phyloP scores from a whole-genome alignment of 37 sponge, comb jelly and placozoan species.

The Mnemiopsis leidyi region DNA sequence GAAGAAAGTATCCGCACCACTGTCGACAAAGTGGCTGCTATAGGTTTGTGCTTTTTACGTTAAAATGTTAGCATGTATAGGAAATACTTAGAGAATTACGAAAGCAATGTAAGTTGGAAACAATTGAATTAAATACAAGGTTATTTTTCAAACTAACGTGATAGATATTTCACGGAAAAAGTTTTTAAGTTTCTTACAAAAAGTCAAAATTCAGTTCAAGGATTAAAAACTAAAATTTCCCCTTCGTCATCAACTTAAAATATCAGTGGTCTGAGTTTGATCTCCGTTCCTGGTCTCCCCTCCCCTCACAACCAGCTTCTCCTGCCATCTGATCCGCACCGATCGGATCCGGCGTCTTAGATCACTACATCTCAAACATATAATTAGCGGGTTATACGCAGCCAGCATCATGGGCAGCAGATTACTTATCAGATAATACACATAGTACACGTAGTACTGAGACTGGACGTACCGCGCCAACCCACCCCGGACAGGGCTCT shows the following conservation, averaged over 20 bases:
- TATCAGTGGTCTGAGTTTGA: not conserved
- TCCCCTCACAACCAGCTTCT: not conserved
- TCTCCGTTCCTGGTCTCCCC: not conserved
- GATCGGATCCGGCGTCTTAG: not conserved
- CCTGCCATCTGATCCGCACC: not conserved
- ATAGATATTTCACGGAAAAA: too few species aligned
- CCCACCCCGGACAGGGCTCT: not conserved
- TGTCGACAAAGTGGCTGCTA: constrained; percentile 32
- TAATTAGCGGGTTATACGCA: not conserved
- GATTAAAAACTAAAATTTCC: too few species aligned
- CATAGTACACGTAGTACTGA: not conserved
- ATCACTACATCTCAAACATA: not conserved
- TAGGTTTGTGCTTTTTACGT: constrained; percentile 6
- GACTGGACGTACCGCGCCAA: not conserved
- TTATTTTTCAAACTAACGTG: too few species aligned
- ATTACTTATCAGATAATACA: not conserved
- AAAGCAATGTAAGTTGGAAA: too few species aligned
- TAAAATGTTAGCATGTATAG: too few species aligned
- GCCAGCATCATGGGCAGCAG: not conserved
- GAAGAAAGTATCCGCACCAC: constrained; percentile 16
- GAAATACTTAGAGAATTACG: too few species aligned
- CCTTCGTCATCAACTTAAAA: not conserved
- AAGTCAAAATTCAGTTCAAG: too few species aligned
- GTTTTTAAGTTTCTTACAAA: too few species aligned
- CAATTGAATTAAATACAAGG: too few species aligned